Percentiles rank a stretch among this genome's conserved stretches.
Conservation (phyloP, 1,140 invertebrate genomes). For the Microplitis demolitor region DNA sequence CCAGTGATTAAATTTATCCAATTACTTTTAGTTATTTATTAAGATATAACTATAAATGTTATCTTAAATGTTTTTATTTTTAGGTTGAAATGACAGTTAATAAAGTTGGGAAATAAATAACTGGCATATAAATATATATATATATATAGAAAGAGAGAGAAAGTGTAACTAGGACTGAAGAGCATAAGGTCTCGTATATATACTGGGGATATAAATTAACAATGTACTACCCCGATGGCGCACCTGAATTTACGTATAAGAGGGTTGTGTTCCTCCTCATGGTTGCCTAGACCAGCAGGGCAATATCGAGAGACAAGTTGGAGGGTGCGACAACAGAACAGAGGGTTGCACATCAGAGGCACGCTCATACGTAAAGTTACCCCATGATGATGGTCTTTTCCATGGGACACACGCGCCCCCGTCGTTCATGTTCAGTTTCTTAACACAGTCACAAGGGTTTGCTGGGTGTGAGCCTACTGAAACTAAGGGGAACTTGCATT, state of each 20-base stretch:
- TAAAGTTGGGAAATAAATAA: too few species aligned
- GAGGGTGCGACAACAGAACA: not conserved
- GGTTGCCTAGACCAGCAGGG: not conserved
- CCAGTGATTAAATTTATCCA: not conserved
- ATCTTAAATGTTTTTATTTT: not conserved
- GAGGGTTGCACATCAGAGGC: conserved; percentile 6
- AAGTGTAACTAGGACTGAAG: too few species aligned
- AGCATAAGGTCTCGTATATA: too few species aligned
- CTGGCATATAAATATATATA: too few species aligned
- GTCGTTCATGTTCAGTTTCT: not conserved
- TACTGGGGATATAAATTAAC: not conserved
- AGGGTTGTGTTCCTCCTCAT: conserved; percentile 8
- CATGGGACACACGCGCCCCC: not conserved
- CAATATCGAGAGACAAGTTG: conserved; percentile 9
- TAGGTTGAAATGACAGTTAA: not conserved
- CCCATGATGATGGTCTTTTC: not conserved
- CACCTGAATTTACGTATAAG: conserved; percentile 28
- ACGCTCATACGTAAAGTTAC: conserved; percentile 16
- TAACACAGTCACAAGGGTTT: not conserved
- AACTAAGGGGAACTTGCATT: not conserved
- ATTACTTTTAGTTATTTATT: not conserved
- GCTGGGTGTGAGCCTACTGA: too few species aligned
- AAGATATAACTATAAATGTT: not conserved
- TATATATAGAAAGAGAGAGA: too few species aligned
- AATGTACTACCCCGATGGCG: not conserved